phyloP scores from a whole-genome alignment of 2,113 vertebrate genomes.

The Gyps fulvus region DNA sequence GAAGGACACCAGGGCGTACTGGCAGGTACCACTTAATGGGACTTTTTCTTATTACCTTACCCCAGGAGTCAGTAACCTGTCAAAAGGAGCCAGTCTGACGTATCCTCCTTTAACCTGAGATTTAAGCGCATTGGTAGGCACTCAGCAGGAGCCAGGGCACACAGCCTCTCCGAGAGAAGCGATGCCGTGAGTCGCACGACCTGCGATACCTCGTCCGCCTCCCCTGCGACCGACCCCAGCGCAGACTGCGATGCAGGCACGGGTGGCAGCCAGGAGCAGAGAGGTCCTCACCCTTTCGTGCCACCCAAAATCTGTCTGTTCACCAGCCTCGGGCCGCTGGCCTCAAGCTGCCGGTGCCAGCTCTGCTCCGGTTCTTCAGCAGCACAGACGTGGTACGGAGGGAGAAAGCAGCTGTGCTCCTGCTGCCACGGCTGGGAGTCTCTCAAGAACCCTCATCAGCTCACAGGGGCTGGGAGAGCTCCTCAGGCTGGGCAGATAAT shows the following conservation, averaged over 20 bases:
- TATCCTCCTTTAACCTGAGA: neutral
- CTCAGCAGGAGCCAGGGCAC: neutral
- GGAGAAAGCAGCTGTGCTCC: neutral
- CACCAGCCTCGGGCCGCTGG: neutral
- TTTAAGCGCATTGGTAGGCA: neutral
- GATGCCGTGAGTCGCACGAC: neutral
- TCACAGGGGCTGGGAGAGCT: neutral
- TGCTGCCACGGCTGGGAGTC: neutral
- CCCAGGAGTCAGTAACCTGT: neutral
- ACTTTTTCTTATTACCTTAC: neutral
- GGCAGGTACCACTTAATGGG: neutral
- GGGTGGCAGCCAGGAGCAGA: neutral
- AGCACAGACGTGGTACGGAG: neutral
- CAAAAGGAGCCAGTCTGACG: neutral
- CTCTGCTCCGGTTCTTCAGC: neutral
- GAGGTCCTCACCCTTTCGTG: fast-evolving
- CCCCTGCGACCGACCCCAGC: neutral
- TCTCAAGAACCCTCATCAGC: constrained; percentile 14
- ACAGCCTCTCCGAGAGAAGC: neutral
- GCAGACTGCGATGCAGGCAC: fast-evolving
- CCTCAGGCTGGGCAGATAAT: constrained; percentile 31
- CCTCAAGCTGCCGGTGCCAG: neutral
- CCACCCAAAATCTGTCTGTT: neutral
- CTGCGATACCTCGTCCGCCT: neutral
- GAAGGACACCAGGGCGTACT: neutral